Conservation (phyloP, 2,113 vertebrate genomes). For the Gulo gulo region DNA sequence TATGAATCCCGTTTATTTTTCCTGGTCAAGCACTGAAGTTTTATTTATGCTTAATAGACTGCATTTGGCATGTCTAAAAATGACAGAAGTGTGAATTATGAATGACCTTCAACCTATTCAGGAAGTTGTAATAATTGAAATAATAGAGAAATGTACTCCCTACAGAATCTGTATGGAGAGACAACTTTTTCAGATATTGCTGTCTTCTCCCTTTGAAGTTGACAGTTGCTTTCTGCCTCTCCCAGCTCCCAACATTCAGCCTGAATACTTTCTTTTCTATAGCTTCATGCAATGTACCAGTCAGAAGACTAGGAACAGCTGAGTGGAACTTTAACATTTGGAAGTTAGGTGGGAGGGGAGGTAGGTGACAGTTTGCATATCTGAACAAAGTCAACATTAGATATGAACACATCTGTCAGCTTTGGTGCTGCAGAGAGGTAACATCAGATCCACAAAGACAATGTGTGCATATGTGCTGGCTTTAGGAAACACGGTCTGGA, state of each 20-base stretch:
- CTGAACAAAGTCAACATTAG: slow-evolving; percentile 3
- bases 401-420: not conserved
- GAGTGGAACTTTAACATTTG: not conserved
- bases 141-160: slow-evolving; percentile 83
- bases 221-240: slow-evolving; percentile 56
- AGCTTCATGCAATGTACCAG: not conserved
- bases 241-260: slow-evolving; percentile 29
- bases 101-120: slow-evolving; percentile 86
- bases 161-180: slow-evolving; percentile 71
- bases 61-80: slow-evolving; percentile 86
- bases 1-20: slow-evolving; percentile 85
- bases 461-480: fast-evolving
- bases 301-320: not conserved
- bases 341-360: not conserved
- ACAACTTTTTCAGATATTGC: slow-evolving; percentile 12
- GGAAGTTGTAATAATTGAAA: slow-evolving; percentile 90
- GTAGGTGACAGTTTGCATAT: not conserved
- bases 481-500: not conserved
- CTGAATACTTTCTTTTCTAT: slow-evolving; percentile 46
- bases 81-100: slow-evolving; percentile 89
- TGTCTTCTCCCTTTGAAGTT: slow-evolving; percentile 73
- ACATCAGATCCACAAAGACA: not conserved
- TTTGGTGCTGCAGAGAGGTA: not conserved
- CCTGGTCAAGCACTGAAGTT: slow-evolving; percentile 85
- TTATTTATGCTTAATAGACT: slow-evolving; percentile 88